These are phyloP conservation scores for Eumerus sabulonum DNA, from an alignment of 2,888 invertebrate species.

Conservation along the genomic window DNA sequence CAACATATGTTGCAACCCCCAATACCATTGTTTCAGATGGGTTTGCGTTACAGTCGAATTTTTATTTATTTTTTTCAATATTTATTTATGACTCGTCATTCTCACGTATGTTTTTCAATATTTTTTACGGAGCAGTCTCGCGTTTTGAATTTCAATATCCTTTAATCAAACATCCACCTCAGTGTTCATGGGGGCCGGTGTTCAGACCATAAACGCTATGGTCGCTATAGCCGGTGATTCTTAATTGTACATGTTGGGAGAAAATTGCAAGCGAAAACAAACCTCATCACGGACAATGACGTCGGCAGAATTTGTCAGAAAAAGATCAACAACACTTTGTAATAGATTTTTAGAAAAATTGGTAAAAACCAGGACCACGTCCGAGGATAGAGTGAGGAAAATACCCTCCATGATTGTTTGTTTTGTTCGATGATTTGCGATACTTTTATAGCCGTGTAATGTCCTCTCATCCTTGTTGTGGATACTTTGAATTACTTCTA, in stretches of 20 bases:
- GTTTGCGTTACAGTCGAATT: constrained; percentile 14
- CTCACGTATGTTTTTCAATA: constrained; percentile 66
- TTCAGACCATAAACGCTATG: background rate
- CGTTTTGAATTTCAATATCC: constrained; percentile 47
- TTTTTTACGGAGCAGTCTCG: constrained; percentile 35
- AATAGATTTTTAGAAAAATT: constrained; percentile 54
- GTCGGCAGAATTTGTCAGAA: constrained; percentile 36
- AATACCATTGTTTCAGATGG: background rate
- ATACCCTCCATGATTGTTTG: constrained; percentile 58
- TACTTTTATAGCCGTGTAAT: constrained; percentile 65
- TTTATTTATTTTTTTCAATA: constrained; percentile 56
- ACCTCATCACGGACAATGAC: constrained; percentile 60
- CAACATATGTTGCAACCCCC: constrained; percentile 54
- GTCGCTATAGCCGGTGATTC: constrained; percentile 24
- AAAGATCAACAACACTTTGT: constrained; percentile 20
- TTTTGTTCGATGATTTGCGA: constrained; percentile 67
- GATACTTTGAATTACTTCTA: constrained; percentile 7
- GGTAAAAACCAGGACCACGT: constrained; percentile 42
- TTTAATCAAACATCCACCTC: constrained; percentile 14
- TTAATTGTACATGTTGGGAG: constrained; percentile 13
- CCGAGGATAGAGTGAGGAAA: constrained; percentile 3
- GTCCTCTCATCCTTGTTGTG: constrained; percentile 50
- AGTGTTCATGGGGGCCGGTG: background rate
- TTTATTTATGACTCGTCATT: constrained; percentile 65
- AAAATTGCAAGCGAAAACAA: constrained; percentile 22